These are phyloP conservation scores for Notamacropus eugenii DNA, from an alignment of 2,797 vertebrate genomes.

Conservation along the genomic window DNA sequence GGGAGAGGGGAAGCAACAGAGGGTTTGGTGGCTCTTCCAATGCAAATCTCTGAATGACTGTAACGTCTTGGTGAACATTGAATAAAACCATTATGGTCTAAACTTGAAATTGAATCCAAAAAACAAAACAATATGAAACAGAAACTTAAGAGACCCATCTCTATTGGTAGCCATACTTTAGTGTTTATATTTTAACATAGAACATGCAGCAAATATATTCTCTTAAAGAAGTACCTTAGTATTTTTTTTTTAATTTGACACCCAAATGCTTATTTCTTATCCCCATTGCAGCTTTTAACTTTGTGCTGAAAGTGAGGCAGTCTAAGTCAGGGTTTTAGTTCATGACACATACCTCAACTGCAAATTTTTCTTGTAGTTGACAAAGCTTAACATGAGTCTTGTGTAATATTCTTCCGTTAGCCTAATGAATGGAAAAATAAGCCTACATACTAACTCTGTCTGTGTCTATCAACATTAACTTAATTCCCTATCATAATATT, in stretches of 20 bases:
- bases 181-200: slow-evolving; percentile 12
- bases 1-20: background rate
- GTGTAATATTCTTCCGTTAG: slow-evolving; percentile 34
- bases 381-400: slow-evolving; percentile 22
- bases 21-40: background rate
- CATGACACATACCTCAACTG: slow-evolving; percentile 16
- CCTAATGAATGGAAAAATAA: slow-evolving; percentile 53
- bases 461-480: slow-evolving; percentile 13
- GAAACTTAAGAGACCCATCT: background rate
- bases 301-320: slow-evolving; percentile 17
- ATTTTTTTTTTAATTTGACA: background rate
- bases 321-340: slow-evolving; percentile 15
- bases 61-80: background rate
- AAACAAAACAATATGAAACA: slow-evolving; percentile 29
- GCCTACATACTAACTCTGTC: background rate
- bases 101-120: slow-evolving; percentile 27
- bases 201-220: background rate
- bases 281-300: background rate
- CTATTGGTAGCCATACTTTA: background rate
- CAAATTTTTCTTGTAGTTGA: slow-evolving; percentile 50
- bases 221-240: background rate
- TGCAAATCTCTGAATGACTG: background rate
- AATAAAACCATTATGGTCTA: background rate
- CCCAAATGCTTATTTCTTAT: slow-evolving; percentile 3
- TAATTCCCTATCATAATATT: background rate